A percentile compares a stretch with the other conserved stretches of the same genome.
Evolutionary conservation across 2,113 vertebrate genomes (phyloP).

Genomic region (Dolichotis patagonum): DNA sequence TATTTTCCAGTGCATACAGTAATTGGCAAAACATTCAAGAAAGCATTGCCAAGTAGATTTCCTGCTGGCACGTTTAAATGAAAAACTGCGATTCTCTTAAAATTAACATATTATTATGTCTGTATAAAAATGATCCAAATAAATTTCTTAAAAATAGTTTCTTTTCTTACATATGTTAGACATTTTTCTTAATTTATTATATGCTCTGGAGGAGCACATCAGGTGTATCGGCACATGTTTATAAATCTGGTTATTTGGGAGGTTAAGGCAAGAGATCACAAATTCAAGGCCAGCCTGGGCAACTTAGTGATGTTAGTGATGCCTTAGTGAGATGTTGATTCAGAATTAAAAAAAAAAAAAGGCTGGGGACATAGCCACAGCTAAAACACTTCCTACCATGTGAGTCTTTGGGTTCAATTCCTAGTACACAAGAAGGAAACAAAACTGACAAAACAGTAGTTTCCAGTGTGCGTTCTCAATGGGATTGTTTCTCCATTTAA

Average conservation of each 20-base stretch:
- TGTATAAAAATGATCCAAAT: slow-evolving; percentile 65
- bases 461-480: background rate
- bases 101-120: slow-evolving; percentile 77
- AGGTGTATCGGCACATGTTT: background rate
- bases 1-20: slow-evolving; percentile 78
- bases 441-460: background rate
- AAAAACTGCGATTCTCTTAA: slow-evolving; percentile 77
- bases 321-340: background rate
- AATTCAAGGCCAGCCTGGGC: background rate
- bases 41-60: slow-evolving; percentile 79
- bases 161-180: slow-evolving; percentile 44
- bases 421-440: background rate
- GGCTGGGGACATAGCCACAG: background rate
- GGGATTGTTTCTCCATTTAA: background rate
- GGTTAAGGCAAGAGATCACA: background rate
- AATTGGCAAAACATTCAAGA: slow-evolving; percentile 80
- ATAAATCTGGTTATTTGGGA: background rate
- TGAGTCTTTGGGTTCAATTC: background rate
- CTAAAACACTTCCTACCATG: background rate
- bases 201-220: background rate
- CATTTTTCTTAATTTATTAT: slow-evolving; percentile 36
- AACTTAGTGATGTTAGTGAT: background rate
- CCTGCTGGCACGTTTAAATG: slow-evolving; percentile 78
- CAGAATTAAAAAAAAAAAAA: background rate
- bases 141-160: slow-evolving; percentile 71